Conservation (phyloP, 2,113 vertebrate species). For the Scatophagus argus region DNA sequence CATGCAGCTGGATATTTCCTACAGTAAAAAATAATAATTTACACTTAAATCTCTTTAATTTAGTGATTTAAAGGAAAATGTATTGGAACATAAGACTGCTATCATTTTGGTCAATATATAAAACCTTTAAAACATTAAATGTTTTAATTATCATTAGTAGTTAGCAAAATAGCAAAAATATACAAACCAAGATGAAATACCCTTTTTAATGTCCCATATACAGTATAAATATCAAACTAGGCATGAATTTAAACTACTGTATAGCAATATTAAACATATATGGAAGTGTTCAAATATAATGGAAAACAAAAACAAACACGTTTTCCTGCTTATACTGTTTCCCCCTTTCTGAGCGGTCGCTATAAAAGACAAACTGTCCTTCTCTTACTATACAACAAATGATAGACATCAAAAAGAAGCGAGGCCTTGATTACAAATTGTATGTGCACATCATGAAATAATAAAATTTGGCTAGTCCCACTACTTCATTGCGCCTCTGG, state of each 20-base stretch:
- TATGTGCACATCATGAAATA: slow-evolving; percentile 56
- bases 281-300: slow-evolving; percentile 80
- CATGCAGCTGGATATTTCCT: slow-evolving; percentile 65
- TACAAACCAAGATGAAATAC: slow-evolving; percentile 90
- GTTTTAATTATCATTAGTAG: slow-evolving; percentile 80
- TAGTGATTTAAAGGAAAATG: slow-evolving; percentile 74
- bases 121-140: slow-evolving; percentile 82
- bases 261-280: slow-evolving; percentile 77
- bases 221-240: slow-evolving; percentile 91
- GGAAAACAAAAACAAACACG: slow-evolving; percentile 59
- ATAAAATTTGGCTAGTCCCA: slow-evolving; percentile 52
- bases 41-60: slow-evolving; percentile 80
- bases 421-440: slow-evolving; percentile 54
- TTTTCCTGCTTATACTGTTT: slow-evolving; percentile 55
- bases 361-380: slow-evolving; percentile 36
- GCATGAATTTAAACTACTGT: slow-evolving; percentile 70
- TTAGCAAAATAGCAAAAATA: slow-evolving; percentile 96
- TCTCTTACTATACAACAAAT: slow-evolving; percentile 37
- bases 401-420: slow-evolving; percentile 54
- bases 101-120: slow-evolving; percentile 79
- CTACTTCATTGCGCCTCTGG: slow-evolving; percentile 45
- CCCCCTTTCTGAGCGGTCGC: slow-evolving; percentile 79
- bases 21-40: slow-evolving; percentile 79
- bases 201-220: slow-evolving; percentile 87
- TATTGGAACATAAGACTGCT: slow-evolving; percentile 72